Conservation (phyloP, 2,797 vertebrate species). For the Poecile montanus region DNA sequence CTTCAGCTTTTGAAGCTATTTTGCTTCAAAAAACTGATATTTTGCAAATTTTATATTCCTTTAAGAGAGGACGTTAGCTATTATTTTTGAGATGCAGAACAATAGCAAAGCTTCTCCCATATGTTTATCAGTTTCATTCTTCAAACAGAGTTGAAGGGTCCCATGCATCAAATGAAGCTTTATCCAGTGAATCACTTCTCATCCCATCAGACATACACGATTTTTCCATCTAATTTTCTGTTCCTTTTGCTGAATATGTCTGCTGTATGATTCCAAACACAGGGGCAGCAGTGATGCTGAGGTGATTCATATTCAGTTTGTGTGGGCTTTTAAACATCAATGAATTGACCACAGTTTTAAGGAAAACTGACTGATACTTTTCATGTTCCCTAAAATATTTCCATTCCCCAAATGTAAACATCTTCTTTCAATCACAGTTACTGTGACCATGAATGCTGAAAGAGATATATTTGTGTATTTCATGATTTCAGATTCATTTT, state of each 20-base stretch:
- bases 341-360: neutral
- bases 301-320: neutral
- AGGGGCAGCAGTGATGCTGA: neutral
- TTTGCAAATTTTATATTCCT: neutral
- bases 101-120: neutral
- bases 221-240: neutral
- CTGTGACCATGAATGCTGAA: neutral
- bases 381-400: neutral
- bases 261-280: neutral
- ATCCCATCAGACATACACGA: neutral
- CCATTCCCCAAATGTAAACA: neutral
- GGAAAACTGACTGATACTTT: neutral
- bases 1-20: neutral
- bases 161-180: neutral
- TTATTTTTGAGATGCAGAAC: neutral
- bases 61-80: neutral
- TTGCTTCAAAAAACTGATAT: neutral
- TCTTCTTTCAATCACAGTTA: neutral
- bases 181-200: neutral
- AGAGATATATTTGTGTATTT: neutral
- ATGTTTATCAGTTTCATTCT: neutral
- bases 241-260: neutral
- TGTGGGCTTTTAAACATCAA: neutral
- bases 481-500: neutral
- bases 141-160: neutral